phyloP scores from a whole-genome alignment of 2,113 vertebrate genomes.

The Melanotaenia duboulayi region DNA sequence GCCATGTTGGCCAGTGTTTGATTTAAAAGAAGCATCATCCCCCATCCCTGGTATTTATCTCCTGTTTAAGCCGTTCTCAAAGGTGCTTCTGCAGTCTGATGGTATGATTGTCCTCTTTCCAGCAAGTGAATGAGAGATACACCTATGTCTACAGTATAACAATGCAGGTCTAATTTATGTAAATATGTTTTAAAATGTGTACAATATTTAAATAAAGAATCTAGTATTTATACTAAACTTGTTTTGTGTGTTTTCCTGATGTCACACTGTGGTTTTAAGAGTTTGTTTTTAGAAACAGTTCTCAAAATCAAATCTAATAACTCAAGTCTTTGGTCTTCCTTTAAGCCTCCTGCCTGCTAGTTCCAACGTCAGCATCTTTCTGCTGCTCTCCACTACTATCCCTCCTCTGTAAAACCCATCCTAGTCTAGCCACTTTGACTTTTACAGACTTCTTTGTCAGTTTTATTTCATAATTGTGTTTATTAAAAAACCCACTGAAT shows the following conservation, averaged over 20 bases:
- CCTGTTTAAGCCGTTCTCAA: slow-evolving; percentile 52
- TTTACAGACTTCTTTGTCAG: no score
- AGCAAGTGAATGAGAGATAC: slow-evolving; percentile 68
- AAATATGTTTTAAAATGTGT: slow-evolving; percentile 85
- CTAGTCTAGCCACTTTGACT: no score
- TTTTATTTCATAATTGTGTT: no score
- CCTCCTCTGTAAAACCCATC: no score
- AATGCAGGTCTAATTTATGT: slow-evolving; percentile 82
- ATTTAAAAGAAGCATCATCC: slow-evolving; percentile 42
- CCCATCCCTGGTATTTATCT: slow-evolving; percentile 11
- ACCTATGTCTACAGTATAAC: slow-evolving; percentile 75
- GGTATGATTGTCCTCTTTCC: slow-evolving; percentile 67
- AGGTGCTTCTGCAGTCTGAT: slow-evolving; percentile 79
- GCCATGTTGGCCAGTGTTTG: slow-evolving; percentile 42
- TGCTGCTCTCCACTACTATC: no score
- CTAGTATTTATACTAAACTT: slow-evolving; percentile 83
- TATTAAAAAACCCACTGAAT: no score
- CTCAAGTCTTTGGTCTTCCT: no score
- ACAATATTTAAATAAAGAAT: slow-evolving; percentile 86
- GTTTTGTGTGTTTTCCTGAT: slow-evolving; percentile 1
- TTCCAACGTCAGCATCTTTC: no score
- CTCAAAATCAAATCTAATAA: no score
- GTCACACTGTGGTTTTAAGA: no score
- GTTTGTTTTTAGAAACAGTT: no score
- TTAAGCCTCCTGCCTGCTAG: no score